Conservation (phyloP, 2,888 invertebrate species). For the Acleris sparsana region DNA sequence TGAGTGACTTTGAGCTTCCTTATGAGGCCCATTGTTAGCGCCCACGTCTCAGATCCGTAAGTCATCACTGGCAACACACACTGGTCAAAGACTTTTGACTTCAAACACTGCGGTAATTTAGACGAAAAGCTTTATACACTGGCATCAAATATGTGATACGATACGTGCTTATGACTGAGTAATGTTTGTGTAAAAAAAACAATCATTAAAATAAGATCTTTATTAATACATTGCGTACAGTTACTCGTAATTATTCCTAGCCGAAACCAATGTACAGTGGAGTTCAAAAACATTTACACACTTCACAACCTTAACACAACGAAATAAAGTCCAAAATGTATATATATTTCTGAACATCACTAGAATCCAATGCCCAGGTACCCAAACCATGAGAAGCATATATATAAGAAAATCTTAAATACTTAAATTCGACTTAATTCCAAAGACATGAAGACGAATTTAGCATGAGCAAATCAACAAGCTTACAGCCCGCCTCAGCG, state of each 20-base stretch:
- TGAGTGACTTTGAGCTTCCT: no score
- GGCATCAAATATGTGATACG: no score
- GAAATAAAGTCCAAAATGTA: no score
- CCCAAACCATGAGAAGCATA: not conserved
- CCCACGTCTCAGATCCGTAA: no score
- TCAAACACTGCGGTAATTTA: no score
- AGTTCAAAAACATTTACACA: not conserved
- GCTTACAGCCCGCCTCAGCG: not conserved
- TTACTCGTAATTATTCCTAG: constrained; percentile 47
- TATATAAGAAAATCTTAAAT: not conserved
- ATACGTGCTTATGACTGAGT: not conserved
- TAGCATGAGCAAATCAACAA: constrained; percentile 11
- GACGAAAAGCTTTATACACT: no score
- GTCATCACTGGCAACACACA: no score
- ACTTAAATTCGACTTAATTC: not conserved
- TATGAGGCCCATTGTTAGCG: no score
- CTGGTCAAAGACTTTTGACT: no score
- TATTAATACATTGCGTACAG: constrained; percentile 48
- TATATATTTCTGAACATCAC: no score
- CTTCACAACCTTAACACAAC: not conserved
- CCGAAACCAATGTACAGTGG: constrained; percentile 49
- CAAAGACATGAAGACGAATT: constrained; percentile 3
- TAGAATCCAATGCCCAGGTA: no score
- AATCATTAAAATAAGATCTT: constrained; percentile 50
- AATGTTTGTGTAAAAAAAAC: constrained; percentile 34